Percentiles rank a stretch among this genome's conserved stretches.
Evolutionary conservation across 92 coral and sea anemone species (phyloP).

Genomic region (Siderastrea radians): DNA sequence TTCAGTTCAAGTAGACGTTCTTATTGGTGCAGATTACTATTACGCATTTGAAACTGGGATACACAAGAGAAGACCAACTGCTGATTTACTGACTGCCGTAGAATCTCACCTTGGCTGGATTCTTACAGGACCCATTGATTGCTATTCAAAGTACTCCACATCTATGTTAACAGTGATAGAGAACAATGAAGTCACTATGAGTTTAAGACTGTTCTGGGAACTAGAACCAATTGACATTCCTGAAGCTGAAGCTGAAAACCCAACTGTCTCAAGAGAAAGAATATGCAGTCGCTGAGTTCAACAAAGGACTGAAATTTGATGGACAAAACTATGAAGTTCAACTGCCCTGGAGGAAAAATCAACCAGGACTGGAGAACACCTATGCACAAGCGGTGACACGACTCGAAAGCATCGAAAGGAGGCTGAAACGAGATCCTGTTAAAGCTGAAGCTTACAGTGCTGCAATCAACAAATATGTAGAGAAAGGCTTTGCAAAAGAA

Average conservation of each 20-base stretch:
- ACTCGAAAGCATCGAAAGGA: conserved; percentile 42
- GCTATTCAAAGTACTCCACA: conserved; percentile 37
- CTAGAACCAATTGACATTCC: conserved; percentile 62
- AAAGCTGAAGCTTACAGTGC: conserved; percentile 34
- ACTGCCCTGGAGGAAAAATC: conserved; percentile 35
- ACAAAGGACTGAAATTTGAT: conserved; percentile 43
- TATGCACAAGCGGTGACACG: conserved; percentile 34
- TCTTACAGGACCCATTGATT: conserved; percentile 50
- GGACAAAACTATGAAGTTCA: conserved; percentile 53
- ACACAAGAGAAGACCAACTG: conserved; percentile 30
- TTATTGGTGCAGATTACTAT: conserved; percentile 62
- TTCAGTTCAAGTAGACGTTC: conserved; percentile 55
- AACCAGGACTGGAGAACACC: conserved; percentile 37
- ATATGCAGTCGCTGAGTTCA: conserved; percentile 30
- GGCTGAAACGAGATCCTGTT: conserved; percentile 25
- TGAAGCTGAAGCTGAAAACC: conserved; percentile 13
- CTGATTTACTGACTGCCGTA: conserved; percentile 32
- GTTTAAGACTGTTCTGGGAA: conserved; percentile 69
- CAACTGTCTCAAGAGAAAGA: conserved; percentile 27
- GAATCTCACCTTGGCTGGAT: conserved; percentile 55
- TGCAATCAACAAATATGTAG: conserved; percentile 36
- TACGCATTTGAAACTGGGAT: conserved; percentile 49
- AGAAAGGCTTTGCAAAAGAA: conserved; percentile 36
- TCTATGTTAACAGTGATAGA: conserved; percentile 54
- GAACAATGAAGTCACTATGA: conserved; percentile 24